Evolutionary conservation across 2,888 invertebrate species (phyloP).

Genomic region (Polietes domitor): DNA sequence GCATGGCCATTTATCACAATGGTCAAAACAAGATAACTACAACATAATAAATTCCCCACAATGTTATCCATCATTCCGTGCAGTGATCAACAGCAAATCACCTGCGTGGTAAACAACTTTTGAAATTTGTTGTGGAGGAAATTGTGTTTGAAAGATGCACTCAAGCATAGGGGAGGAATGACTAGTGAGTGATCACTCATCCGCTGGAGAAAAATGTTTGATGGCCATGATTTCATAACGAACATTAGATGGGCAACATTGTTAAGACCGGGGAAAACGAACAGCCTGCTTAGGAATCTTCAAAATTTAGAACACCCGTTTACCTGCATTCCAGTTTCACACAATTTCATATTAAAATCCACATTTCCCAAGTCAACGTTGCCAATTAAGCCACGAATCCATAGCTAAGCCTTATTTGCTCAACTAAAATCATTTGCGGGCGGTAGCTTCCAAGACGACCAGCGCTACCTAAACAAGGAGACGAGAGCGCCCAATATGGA

Average conservation of each 20-base stretch:
- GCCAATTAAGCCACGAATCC: conserved; percentile 17
- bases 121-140: conserved; percentile 1
- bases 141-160: conserved; percentile 27
- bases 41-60: conserved; percentile 21
- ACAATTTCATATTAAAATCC: not conserved
- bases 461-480: not conserved
- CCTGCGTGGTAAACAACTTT: not conserved
- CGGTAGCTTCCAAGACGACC: conserved; percentile 37
- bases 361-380: not conserved
- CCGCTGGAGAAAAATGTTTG: not conserved
- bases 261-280: not conserved
- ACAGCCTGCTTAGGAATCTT: no score
- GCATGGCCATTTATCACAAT: conserved; percentile 30
- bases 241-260: conserved; percentile 3
- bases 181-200: conserved; percentile 16
- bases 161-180: not conserved
- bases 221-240: not conserved
- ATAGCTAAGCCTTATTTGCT: not conserved
- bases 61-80: not conserved
- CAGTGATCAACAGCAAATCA: conserved; percentile 3
- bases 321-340: not conserved
- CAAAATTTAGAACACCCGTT: not conserved
- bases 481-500: not conserved
- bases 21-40: conserved; percentile 31
- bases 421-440: not conserved